Percentiles rank a stretch among this genome's conserved stretches.
phyloP scores from a whole-genome alignment of 2,113 vertebrate genomes.

The Ciconia maguari region DNA sequence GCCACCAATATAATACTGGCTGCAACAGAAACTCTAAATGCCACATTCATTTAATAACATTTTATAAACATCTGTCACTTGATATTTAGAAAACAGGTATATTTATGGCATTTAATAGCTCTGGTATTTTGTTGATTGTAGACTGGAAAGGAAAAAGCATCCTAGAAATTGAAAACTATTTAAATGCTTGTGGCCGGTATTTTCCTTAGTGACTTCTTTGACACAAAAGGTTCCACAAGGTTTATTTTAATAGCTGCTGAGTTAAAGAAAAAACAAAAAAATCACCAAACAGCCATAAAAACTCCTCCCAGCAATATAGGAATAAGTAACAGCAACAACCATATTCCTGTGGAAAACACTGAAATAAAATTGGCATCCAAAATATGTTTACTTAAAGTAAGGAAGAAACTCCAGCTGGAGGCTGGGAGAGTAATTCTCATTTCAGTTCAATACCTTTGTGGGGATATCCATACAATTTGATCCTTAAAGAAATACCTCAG shows the following conservation, averaged over 20 bases:
- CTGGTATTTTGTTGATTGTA: background rate
- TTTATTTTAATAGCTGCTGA: background rate
- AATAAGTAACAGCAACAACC: background rate
- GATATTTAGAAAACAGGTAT: background rate
- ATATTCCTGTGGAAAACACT: background rate
- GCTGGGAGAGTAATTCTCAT: background rate
- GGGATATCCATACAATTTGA: background rate
- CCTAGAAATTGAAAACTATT: background rate
- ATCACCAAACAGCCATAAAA: background rate
- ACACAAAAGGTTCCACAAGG: background rate
- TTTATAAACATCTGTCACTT: constrained; percentile 13
- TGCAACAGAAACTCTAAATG: background rate
- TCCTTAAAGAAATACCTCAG: background rate
- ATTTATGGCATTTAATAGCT: constrained; percentile 11
- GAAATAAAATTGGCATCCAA: background rate
- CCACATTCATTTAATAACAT: background rate
- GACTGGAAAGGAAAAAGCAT: background rate
- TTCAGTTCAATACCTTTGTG: background rate
- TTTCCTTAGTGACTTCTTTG: background rate
- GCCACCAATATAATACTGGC: background rate
- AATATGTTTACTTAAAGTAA: background rate
- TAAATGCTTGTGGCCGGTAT: background rate
- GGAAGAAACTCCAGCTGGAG: background rate
- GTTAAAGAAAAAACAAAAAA: background rate
- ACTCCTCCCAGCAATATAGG: background rate